These are phyloP conservation scores for Hepsetus odoe DNA, from an alignment of 2,113 vertebrate genomes.

Conservation along the genomic window DNA sequence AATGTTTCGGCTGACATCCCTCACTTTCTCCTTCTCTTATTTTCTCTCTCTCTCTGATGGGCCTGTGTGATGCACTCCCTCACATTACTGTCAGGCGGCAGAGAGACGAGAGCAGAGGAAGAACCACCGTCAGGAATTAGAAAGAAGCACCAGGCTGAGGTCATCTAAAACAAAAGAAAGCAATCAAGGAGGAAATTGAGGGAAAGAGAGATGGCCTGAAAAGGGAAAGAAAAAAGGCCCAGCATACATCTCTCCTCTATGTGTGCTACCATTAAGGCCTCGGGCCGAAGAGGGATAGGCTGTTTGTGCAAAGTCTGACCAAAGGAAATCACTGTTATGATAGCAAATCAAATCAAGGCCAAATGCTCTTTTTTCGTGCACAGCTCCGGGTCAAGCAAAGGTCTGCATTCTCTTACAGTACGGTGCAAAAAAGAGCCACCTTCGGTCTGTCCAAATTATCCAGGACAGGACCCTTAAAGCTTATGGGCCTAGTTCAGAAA, in stretches of 20 bases:
- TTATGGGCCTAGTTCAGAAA: too few relatives aligned
- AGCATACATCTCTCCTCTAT: constrained; percentile 47
- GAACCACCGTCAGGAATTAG: constrained; percentile 8
- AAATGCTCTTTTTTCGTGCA: constrained; percentile 47
- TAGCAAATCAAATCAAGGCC: constrained; percentile 65
- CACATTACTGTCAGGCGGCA: constrained; percentile 18
- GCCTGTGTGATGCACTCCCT: constrained; percentile 6
- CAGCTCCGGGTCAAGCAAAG: constrained; percentile 41
- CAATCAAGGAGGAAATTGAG: constrained; percentile 42
- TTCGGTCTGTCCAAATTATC: too few relatives aligned
- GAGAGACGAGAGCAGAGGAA: neutral
- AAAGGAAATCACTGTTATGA: constrained; percentile 69
- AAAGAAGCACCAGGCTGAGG: constrained; percentile 35
- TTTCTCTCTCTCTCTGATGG: constrained; percentile 31
- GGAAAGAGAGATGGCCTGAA: constrained; percentile 35
- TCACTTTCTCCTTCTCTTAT: constrained; percentile 55
- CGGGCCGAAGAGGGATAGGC: constrained; percentile 43
- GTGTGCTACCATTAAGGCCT: constrained; percentile 48
- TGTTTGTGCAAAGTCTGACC: constrained; percentile 55
- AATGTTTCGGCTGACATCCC: constrained; percentile 43
- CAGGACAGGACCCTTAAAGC: too few relatives aligned
- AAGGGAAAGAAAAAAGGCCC: constrained; percentile 19
- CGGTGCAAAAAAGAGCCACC: too few relatives aligned
- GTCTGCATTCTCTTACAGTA: constrained; percentile 23
- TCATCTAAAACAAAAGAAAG: constrained; percentile 36